Conservation (phyloP, 2,797 vertebrate species). For the Thamnophis elegans region DNA sequence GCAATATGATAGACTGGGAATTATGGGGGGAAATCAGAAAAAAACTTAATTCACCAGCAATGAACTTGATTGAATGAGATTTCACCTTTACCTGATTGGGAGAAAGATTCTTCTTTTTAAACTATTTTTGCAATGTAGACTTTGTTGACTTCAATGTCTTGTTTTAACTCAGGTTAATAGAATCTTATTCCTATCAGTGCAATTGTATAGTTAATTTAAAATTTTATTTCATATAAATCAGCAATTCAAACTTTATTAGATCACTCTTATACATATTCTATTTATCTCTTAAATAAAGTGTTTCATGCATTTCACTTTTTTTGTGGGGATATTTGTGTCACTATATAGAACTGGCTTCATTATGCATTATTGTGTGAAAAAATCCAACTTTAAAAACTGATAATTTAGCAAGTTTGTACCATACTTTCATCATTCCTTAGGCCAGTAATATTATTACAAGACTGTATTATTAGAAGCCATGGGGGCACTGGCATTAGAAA, state of each 20-base stretch:
- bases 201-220: background rate
- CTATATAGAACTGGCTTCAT: background rate
- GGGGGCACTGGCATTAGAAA: background rate
- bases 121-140: background rate
- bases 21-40: background rate
- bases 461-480: background rate
- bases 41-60: background rate
- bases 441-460: background rate
- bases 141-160: background rate
- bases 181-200: background rate
- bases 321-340: background rate
- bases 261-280: background rate
- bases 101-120: background rate
- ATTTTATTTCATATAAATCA: background rate
- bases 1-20: background rate
- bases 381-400: background rate
- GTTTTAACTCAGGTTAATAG: background rate
- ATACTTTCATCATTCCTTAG: background rate
- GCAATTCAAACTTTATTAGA: background rate
- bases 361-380: background rate
- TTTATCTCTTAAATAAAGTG: background rate
- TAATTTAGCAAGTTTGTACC: background rate
- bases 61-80: background rate
- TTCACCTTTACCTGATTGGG: background rate
- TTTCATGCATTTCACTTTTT: background rate